Evolutionary conservation across 2,797 vertebrate genomes (phyloP).

Genomic region (Microcaecilia unicolor): DNA sequence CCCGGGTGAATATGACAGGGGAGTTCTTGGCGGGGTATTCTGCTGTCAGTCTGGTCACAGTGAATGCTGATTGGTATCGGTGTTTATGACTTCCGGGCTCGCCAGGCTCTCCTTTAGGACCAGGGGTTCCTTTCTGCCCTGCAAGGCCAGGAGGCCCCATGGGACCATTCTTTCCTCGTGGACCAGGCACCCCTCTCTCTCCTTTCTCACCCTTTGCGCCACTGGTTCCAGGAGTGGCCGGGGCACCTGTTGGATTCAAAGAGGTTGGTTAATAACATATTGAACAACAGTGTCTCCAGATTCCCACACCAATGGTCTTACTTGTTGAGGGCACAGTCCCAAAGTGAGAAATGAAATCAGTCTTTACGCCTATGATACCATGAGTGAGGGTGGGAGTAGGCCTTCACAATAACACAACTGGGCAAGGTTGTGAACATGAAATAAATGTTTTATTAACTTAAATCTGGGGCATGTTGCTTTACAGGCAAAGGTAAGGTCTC

Average conservation of each 20-base stretch:
- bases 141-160: constrained; percentile 23
- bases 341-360: no score
- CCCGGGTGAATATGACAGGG: constrained; percentile 43
- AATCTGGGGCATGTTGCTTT: no score
- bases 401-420: no score
- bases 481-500: no score
- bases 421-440: no score
- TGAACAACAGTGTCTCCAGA: no score
- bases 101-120: constrained; percentile 22
- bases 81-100: constrained; percentile 37
- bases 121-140: constrained; percentile 10
- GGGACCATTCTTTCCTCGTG: constrained; percentile 54
- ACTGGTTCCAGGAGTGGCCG: neutral
- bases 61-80: constrained; percentile 58
- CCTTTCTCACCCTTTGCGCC: constrained; percentile 55
- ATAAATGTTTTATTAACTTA: no score
- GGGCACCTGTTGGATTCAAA: constrained; percentile 42
- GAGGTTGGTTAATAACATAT: no score
- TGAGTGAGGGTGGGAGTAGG: no score
- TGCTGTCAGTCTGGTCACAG: constrained; percentile 39
- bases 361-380: no score
- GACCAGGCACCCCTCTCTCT: constrained; percentile 30
- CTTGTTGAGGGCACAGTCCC: no score
- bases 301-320: no score
- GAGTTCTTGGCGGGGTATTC: constrained; percentile 9